Evolutionary conservation across 2,113 vertebrate genomes (phyloP).

Genomic region (Eulemur rufifrons): DNA sequence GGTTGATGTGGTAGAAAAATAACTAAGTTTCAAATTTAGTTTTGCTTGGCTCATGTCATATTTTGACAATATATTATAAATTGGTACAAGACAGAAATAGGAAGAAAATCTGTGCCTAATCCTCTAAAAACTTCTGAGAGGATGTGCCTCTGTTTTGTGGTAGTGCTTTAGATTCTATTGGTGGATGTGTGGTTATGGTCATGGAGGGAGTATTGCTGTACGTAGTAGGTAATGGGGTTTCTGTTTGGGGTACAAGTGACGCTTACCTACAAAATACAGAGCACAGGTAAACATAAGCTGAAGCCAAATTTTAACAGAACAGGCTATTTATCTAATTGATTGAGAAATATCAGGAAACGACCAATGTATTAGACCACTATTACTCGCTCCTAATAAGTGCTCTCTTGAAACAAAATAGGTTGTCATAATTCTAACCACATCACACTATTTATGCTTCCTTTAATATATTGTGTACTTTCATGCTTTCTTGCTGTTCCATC

Average conservation of each 20-base stretch:
- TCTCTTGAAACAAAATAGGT: background rate
- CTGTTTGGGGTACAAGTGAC: background rate
- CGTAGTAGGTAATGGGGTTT: background rate
- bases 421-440: background rate
- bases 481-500: background rate
- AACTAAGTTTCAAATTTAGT: constrained; percentile 4
- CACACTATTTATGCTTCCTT: background rate
- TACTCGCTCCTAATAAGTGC: background rate
- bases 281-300: background rate
- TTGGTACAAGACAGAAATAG: background rate
- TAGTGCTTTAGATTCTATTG: background rate
- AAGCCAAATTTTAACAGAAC: background rate
- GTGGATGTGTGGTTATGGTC: background rate
- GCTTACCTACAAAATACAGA: background rate
- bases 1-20: background rate
- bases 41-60: background rate
- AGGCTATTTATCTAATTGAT: background rate
- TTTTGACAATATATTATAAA: background rate
- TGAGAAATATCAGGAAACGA: background rate
- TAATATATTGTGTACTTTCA: background rate
- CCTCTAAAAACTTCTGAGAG: background rate
- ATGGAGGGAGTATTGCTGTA: background rate
- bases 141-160: background rate
- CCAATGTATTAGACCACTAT: background rate
- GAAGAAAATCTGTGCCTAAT: background rate